A percentile compares a stretch with the other conserved stretches of the same genome.
These are phyloP conservation scores for Akabosia matsudoensis DNA, from an alignment of 1,140 invertebrate species.

Conservation along the genomic window DNA sequence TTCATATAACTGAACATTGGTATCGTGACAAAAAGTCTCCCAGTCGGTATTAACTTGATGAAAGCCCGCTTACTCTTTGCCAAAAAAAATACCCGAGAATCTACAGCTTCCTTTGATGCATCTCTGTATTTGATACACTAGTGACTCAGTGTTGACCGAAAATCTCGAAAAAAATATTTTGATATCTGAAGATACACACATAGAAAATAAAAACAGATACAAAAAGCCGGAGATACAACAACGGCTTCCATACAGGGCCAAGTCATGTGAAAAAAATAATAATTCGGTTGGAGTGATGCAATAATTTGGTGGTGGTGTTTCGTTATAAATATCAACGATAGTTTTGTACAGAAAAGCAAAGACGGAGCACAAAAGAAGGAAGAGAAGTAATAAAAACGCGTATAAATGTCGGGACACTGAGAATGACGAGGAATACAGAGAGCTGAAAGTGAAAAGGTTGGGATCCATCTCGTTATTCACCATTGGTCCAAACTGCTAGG, in stretches of 20 bases:
- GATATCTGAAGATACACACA: conserved; percentile 11
- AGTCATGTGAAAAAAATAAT: background rate
- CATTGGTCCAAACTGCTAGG: conserved; percentile 14
- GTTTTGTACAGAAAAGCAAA: background rate
- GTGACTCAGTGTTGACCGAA: conserved; percentile 1
- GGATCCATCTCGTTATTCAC: conserved; percentile 16
- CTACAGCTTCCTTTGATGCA: background rate
- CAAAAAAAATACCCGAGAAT: too few species aligned
- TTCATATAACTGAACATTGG: background rate
- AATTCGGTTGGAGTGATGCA: background rate
- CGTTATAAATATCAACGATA: background rate
- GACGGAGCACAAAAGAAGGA: background rate
- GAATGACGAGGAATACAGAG: background rate
- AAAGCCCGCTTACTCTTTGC: too few species aligned
- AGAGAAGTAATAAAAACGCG: background rate
- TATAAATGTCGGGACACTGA: background rate
- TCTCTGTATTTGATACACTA: background rate
- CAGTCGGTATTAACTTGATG: too few species aligned
- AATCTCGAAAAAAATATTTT: conserved; percentile 3
- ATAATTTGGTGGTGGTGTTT: background rate
- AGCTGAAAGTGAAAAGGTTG: conserved; percentile 22
- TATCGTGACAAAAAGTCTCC: too few species aligned
- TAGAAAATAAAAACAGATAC: background rate
- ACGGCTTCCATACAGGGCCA: background rate
- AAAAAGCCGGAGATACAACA: background rate